These are phyloP conservation scores for Zapornia atra DNA, from an alignment of 2,113 vertebrate genomes.

Conservation along the genomic window DNA sequence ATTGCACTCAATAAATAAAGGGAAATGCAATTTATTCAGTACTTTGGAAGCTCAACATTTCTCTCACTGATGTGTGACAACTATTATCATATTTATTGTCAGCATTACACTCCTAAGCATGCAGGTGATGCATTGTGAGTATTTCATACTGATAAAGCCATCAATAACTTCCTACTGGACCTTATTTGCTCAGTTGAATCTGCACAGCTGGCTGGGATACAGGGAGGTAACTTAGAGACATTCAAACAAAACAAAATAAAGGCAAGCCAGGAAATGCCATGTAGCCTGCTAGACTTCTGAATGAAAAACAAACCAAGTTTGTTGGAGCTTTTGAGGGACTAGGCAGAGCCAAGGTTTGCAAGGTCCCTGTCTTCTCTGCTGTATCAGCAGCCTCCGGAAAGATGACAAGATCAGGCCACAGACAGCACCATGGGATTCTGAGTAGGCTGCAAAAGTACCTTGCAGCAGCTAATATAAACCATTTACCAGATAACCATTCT, in stretches of 20 bases:
- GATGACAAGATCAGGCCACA: background rate
- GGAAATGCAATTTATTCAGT: slow-evolving; percentile 79
- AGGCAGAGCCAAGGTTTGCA: background rate
- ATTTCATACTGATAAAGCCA: slow-evolving; percentile 83
- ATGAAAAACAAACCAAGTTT: background rate
- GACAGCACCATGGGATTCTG: background rate
- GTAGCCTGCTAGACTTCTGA: background rate
- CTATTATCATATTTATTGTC: slow-evolving; percentile 89
- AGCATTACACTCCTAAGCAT: slow-evolving; percentile 82
- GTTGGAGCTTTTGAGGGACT: background rate
- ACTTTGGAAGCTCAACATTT: slow-evolving; percentile 80
- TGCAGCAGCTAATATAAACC: background rate
- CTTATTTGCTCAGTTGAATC: slow-evolving; percentile 61
- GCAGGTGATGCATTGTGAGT: slow-evolving; percentile 80
- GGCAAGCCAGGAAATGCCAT: background rate
- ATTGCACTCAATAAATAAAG: slow-evolving; percentile 81
- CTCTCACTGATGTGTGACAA: slow-evolving; percentile 83
- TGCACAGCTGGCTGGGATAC: slow-evolving; percentile 5
- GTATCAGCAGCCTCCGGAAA: background rate
- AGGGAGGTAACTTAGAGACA: slow-evolving; percentile 11
- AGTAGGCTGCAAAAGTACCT: background rate
- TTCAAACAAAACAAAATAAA: slow-evolving; percentile 4
- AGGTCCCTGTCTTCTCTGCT: background rate
- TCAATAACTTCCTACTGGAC: slow-evolving; percentile 81
- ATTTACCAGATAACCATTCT: background rate